Evolutionary conservation across 2,888 invertebrate genomes (phyloP).

Genomic region (Chromoteleia sp.): DNA sequence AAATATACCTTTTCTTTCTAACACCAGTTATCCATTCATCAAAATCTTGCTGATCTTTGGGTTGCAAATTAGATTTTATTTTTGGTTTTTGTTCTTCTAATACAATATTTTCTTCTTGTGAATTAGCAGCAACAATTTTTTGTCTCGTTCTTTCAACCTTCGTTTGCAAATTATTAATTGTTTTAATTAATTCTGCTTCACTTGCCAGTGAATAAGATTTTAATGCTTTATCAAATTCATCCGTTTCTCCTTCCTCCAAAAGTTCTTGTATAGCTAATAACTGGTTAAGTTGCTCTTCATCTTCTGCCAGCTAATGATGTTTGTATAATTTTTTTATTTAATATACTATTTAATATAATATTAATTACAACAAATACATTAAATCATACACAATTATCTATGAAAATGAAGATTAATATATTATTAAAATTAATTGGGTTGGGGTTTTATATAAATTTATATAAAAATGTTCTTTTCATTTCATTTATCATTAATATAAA

Average conservation of each 20-base stretch:
- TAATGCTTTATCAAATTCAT: conserved; percentile 90
- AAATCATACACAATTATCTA: too few relatives aligned
- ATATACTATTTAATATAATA: too few relatives aligned
- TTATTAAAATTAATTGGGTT: not conserved
- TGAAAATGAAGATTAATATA: conserved; percentile 25
- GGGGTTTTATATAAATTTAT: too few relatives aligned
- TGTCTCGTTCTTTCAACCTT: conserved; percentile 92
- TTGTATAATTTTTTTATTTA: too few relatives aligned
- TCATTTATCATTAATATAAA: too few relatives aligned
- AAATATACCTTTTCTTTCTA: conserved; percentile 87
- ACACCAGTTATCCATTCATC: conserved; percentile 87
- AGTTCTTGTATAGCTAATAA: conserved; percentile 91
- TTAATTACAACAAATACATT: too few relatives aligned
- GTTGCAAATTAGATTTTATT: conserved; percentile 83
- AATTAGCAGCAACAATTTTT: conserved; percentile 90
- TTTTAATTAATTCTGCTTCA: conserved; percentile 92
- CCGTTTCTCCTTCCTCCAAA: conserved; percentile 90
- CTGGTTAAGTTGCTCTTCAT: conserved; percentile 93
- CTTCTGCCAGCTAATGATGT: conserved; percentile 91
- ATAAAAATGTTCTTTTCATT: too few relatives aligned
- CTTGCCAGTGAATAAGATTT: conserved; percentile 91
- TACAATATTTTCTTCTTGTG: conserved; percentile 87
- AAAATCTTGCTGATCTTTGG: conserved; percentile 86
- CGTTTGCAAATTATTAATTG: conserved; percentile 88
- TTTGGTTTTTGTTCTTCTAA: conserved; percentile 86